Conservation (phyloP, 2,113 vertebrate species). For the Hemichromis elongatus region DNA sequence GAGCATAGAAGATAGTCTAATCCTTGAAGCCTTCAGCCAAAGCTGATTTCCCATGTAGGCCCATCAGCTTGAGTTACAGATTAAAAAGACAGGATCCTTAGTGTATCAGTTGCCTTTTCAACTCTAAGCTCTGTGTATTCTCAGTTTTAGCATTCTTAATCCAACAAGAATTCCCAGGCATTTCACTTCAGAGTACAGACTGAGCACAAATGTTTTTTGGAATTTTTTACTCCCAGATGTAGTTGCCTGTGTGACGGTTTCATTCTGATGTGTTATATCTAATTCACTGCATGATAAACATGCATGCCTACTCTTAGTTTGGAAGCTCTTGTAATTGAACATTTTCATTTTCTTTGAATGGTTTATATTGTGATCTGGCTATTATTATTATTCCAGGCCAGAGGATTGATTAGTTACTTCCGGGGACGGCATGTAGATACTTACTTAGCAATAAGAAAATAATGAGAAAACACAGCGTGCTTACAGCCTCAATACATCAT, state of each 20-base stretch:
- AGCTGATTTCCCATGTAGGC: constrained; percentile 58
- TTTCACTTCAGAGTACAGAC: constrained; percentile 5
- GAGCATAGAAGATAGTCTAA: constrained; percentile 46
- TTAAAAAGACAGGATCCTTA: constrained; percentile 56
- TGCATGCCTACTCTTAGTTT: neutral
- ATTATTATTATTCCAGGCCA: neutral
- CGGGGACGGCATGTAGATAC: too few species aligned
- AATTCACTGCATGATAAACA: neutral
- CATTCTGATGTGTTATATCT: neutral
- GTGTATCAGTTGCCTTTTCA: constrained; percentile 51
- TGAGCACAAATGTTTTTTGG: neutral
- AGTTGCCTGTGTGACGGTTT: neutral
- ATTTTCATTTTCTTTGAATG: neutral
- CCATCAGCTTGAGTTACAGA: constrained; percentile 64
- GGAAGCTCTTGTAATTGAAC: neutral
- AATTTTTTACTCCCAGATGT: neutral
- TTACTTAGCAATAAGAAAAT: too few species aligned
- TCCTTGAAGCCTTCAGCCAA: constrained; percentile 32
- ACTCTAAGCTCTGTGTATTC: constrained; percentile 21
- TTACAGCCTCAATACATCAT: neutral
- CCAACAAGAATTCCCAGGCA: constrained; percentile 16
- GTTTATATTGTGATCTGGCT: neutral
- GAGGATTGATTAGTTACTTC: too few species aligned
- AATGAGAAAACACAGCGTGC: too few species aligned
- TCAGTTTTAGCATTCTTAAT: constrained; percentile 19